Base-by-base conservation (phyloP, 2,888 invertebrate species). In the Pammene fasciana region DNA sequence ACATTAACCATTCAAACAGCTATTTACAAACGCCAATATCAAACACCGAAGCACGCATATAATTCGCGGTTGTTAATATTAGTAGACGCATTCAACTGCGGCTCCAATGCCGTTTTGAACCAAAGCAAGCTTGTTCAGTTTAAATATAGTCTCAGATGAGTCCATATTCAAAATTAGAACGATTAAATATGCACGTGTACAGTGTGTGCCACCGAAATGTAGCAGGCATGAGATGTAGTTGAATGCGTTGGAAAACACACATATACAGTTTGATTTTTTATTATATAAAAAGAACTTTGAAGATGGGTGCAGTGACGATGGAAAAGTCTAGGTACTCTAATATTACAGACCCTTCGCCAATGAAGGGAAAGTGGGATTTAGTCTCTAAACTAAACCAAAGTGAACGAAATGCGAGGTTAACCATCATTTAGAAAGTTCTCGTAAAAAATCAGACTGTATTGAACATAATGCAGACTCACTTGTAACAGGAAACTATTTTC, bases 401-500 rank as follows among this genome's bases (percentile, higher is more conserved):
- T 46, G n/a, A 11, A 50, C 10, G 11, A 6, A 26, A 26, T 50
- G 1, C 5, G 5, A n/a, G 41, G 4, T n/a, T 26, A 4, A 18
- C 59, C 18, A 18, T 43, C 0, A 18, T 13, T n/a, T 45, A 26
- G 26, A 59, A 45, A 59, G 59, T 59, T 45, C 59, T 59, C 59
- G 34, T 45, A 26, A 45, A n/a, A 26, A 48, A 50, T 13, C 61
- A 48, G 16, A 48, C 50, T 61, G 50, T 3, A 59, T 36, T 48
- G 50, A 79, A 81, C 75, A 72, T 78, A 84, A 85, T 79, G 76
- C 75, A 74, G 78, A 92, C 92, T 92, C 92, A 92, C 92, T 92
- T 92, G 92, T 79, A 88, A 74, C 90, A 92, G 91, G 90, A 90
- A 92, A 87, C 84, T 90, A 88, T 88, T 91, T 77, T 92, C 92